These are phyloP conservation scores for Capricornis sumatraensis DNA, from an alignment of 2,113 vertebrate species.

Conservation along the genomic window DNA sequence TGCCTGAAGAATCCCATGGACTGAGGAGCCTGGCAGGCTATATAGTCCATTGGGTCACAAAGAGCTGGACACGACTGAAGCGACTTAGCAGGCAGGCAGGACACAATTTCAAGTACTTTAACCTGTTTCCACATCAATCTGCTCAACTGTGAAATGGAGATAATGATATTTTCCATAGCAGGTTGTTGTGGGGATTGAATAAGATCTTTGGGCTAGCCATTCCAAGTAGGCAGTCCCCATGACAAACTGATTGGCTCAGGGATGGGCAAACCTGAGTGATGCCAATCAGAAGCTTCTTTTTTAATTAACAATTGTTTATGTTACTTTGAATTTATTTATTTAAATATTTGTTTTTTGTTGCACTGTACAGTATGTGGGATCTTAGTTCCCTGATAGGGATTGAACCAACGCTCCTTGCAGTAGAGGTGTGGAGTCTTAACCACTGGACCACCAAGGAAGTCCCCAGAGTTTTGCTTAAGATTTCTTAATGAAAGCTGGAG, in stretches of 20 bases:
- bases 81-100: not conserved
- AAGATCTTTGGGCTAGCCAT: not conserved
- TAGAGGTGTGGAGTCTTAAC: not conserved
- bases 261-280: not conserved
- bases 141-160: not conserved
- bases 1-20: not conserved
- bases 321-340: not conserved
- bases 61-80: not conserved
- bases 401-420: not conserved
- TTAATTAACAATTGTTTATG: not conserved
- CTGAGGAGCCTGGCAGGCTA: not conserved
- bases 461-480: not conserved
- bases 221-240: fast-evolving
- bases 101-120: not conserved
- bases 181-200: not conserved
- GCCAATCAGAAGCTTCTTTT: not conserved
- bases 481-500: not conserved
- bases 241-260: not conserved
- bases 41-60: not conserved
- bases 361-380: not conserved
- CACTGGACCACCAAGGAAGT: not conserved
- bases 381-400: not conserved
- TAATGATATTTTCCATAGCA: not conserved
- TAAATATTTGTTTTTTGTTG: not conserved
- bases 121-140: not conserved